Evolutionary conservation across 2,797 vertebrate genomes (phyloP), one percentile per base, ranked within the genome.

Genomic region (Fundulus diaphanus): DNA sequence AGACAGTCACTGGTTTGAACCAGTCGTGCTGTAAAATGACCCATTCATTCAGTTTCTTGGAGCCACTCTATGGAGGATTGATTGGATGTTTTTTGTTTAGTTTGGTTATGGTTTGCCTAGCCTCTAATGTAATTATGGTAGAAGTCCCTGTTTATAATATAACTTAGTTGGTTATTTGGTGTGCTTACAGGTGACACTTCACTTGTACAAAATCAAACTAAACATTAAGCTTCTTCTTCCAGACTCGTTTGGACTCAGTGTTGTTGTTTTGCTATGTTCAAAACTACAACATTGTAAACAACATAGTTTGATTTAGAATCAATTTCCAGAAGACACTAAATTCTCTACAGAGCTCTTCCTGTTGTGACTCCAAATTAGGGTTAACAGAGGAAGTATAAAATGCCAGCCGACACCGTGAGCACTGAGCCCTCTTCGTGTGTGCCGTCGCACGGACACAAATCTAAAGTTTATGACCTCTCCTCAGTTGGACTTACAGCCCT

Each of bases 371-470:
- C 52, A 74, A 78, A 80, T 68, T 40, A 68, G 73, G 72, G 63
- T 81, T 67, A 69, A 75, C 35, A 77, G 51, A 76, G 76, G 80
- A 72, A 1, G 0, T 77, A 82, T n/a, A 86, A 89, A 88, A 67
- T 15, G 56, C 72, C 48, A 73, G 75, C 54, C 82, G 68, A 80
- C 68, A 73, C 67, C 63, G 49, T 88, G 89, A 90, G 91, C 90
- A 67, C 90, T 90, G 89, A 93, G 84, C 90, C 82, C 80, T 76
- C 63, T 54, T 87, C 79, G 81, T 87, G 79, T 85, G 79, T 81
- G 81, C 89, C 85, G 72, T 85, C 79, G 81, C 80, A 82, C 72
- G 86, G 87, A 94, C 93, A 93, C 91, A 91, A 85, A 91, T 85
- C 76, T 78, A 52, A 82, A 72, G 79, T 94, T 94, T 94, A 94